Conservation (phyloP, 2,888 invertebrate species). For the Nephrotoma appendiculata region DNA sequence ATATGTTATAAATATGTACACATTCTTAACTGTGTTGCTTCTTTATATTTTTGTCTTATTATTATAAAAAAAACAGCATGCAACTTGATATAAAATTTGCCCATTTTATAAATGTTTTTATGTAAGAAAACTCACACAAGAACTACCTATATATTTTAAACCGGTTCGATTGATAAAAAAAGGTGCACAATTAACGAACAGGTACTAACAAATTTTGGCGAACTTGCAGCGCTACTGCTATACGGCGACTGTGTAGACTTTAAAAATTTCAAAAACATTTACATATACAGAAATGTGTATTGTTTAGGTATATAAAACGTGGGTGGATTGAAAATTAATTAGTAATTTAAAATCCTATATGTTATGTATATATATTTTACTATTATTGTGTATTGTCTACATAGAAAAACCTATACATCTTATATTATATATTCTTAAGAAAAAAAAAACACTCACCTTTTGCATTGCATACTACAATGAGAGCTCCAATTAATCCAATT, state of each 20-base stretch:
- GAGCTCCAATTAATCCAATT: background rate
- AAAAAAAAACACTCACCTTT: background rate
- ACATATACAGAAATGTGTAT: background rate
- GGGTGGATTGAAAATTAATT: background rate
- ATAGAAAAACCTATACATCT: background rate
- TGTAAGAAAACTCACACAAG: background rate
- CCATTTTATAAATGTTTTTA: background rate
- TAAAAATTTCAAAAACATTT: background rate
- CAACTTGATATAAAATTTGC: background rate
- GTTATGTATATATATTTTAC: background rate
- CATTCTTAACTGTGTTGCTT: background rate
- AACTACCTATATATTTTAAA: background rate
- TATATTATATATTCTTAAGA: background rate
- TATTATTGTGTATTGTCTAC: background rate
- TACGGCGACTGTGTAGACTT: no score
- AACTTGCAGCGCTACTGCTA: background rate
- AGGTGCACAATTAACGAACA: background rate
- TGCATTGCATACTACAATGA: background rate
- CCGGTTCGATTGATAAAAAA: background rate
- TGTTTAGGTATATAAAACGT: background rate
- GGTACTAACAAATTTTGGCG: background rate
- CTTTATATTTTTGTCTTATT: background rate
- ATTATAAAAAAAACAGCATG: background rate
- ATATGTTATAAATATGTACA: background rate
- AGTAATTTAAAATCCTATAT: background rate